A percentile compares a stretch with the other conserved stretches of the same genome.
phyloP scores from a whole-genome alignment of 2,113 vertebrate genomes.

The Ammospiza nelsoni region DNA sequence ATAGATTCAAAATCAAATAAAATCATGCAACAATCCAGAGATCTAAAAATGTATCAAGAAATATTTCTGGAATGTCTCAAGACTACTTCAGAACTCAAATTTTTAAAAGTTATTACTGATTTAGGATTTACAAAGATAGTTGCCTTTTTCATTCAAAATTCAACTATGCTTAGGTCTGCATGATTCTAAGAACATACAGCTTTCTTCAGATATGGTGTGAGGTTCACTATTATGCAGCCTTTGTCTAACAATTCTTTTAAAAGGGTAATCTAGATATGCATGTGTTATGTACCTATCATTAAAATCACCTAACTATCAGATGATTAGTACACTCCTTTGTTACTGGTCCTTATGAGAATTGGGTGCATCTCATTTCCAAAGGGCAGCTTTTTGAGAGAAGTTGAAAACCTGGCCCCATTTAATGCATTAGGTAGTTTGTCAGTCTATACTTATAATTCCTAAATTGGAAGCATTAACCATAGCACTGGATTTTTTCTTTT shows the following conservation, averaged over 20 bases:
- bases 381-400: not conserved
- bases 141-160: not conserved
- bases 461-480: not conserved
- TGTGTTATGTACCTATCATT: not conserved
- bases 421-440: not conserved
- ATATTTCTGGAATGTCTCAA: not conserved
- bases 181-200: not conserved
- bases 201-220: not conserved
- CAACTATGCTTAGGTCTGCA: not conserved
- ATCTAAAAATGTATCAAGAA: not conserved
- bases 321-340: not conserved
- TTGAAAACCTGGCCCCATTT: not conserved
- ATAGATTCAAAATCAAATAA: not conserved
- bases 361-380: not conserved
- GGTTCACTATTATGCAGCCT: not conserved
- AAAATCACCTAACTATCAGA: not conserved
- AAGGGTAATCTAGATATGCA: not conserved
- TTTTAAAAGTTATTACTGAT: not conserved
- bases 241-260: not conserved
- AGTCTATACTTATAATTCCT: not conserved
- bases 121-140: not conserved
- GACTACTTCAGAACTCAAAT: not conserved
- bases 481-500: not conserved
- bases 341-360: not conserved
- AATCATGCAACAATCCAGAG: accelerated